These are phyloP conservation scores for Prunella strophiata DNA, from an alignment of 2,797 vertebrate genomes.

Conservation along the genomic window DNA sequence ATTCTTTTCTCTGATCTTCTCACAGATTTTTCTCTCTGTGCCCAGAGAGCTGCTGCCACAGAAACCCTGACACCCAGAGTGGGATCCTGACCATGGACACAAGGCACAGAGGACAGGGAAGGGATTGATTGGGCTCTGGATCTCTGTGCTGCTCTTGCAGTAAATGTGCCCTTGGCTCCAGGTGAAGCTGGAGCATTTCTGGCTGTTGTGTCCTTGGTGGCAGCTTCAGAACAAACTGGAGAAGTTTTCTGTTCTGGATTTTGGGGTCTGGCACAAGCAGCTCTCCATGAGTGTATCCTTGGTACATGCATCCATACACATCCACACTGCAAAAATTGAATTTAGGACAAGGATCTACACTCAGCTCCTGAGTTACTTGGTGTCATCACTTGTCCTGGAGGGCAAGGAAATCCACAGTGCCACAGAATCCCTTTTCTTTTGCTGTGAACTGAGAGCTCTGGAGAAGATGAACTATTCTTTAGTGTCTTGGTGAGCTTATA, in stretches of 20 bases:
- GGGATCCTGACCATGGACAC: not conserved
- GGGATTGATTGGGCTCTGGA: rapidly evolving
- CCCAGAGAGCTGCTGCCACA: no score
- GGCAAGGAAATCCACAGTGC: not conserved
- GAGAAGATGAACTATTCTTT: not conserved
- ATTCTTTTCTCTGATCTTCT: no score
- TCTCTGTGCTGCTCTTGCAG: not conserved
- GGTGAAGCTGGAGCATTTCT: not conserved
- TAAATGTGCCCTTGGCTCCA: not conserved
- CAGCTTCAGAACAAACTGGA: not conserved
- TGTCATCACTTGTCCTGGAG: not conserved
- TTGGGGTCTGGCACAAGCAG: not conserved
- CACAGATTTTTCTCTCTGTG: no score
- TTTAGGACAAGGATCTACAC: not conserved
- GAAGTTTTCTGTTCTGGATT: not conserved
- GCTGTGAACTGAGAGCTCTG: not conserved
- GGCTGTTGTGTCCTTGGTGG: not conserved
- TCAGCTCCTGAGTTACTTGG: not conserved
- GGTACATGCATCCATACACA: not conserved
- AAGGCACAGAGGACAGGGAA: not conserved
- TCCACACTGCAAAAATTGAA: not conserved
- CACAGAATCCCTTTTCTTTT: no score
- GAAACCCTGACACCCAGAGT: not conserved
- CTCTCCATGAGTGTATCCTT: not conserved
- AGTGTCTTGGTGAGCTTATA: not conserved